Percentiles rank a stretch among this genome's conserved stretches.
Evolutionary conservation across 2,797 vertebrate species (phyloP).

Genomic region (Lithobates pipiens): DNA sequence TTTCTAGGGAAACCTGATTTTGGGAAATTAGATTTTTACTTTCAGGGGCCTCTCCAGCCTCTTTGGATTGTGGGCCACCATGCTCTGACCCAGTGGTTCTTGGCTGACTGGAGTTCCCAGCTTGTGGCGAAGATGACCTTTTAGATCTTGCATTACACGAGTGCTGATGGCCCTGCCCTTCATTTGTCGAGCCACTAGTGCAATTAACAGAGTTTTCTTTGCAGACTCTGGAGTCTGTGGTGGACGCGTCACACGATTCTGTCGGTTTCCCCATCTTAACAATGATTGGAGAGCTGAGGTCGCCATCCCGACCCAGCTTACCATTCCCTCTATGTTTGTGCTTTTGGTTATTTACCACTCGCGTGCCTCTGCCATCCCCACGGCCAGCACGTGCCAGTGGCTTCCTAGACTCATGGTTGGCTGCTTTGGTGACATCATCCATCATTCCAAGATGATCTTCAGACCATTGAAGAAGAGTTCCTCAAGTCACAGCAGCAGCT

Average conservation of each 20-base stretch:
- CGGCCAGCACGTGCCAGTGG: slow-evolving; percentile 70
- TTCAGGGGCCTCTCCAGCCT: slow-evolving; percentile 3
- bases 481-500: slow-evolving; percentile 70
- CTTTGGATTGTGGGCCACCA: slow-evolving; percentile 62
- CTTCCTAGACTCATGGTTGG: slow-evolving; percentile 82
- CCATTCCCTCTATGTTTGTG: slow-evolving; percentile 77
- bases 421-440: slow-evolving; percentile 82
- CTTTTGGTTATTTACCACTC: slow-evolving; percentile 78
- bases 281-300: slow-evolving; percentile 75
- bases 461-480: slow-evolving; percentile 73
- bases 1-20: slow-evolving; percentile 68
- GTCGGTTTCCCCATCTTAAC: slow-evolving; percentile 77
- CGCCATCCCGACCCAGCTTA: slow-evolving; percentile 74
- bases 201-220: slow-evolving; percentile 70
- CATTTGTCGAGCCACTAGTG: slow-evolving; percentile 73
- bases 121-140: slow-evolving; percentile 65
- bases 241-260: slow-evolving; percentile 75
- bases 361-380: slow-evolving; percentile 75
- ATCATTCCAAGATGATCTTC: slow-evolving; percentile 77
- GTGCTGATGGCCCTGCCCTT: slow-evolving; percentile 73
- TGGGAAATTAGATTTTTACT: slow-evolving; percentile 57
- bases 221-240: slow-evolving; percentile 76
- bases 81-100: slow-evolving; percentile 67
- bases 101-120: slow-evolving; percentile 71
- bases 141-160: slow-evolving; percentile 76